Evolutionary conservation across 2,888 invertebrate genomes (phyloP).

Genomic region (Drosophila eohydei): DNA sequence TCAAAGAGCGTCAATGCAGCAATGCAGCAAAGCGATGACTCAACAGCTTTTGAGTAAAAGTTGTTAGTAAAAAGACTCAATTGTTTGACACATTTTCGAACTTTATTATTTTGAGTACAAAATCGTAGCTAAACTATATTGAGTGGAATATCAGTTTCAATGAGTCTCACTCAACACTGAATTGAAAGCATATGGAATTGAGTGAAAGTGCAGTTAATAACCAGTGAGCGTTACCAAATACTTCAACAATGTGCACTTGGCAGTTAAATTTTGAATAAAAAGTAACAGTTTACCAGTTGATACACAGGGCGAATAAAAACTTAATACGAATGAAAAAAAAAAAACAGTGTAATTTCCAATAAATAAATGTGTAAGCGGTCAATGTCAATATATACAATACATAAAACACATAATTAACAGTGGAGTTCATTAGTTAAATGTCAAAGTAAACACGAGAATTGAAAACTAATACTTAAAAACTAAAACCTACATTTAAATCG

Average conservation of each 20-base stretch:
- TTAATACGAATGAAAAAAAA: slow-evolving; percentile 5
- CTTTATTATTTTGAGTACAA: neutral
- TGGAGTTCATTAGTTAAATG: slow-evolving; percentile 56
- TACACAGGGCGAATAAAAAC: slow-evolving; percentile 20
- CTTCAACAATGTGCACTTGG: slow-evolving; percentile 8
- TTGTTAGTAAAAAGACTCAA: neutral
- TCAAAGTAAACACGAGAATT: slow-evolving; percentile 27
- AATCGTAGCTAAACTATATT: neutral
- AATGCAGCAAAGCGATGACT: neutral
- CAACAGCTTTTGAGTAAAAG: neutral
- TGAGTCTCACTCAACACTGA: neutral
- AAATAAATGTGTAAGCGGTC: slow-evolving; percentile 31
- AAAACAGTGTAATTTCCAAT: slow-evolving; percentile 31
- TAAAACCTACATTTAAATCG: slow-evolving; percentile 51
- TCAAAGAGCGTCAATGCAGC: too few species aligned
- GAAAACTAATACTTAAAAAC: slow-evolving; percentile 13
- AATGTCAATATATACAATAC: slow-evolving; percentile 36
- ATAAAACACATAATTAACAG: slow-evolving; percentile 31
- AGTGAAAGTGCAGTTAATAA: neutral
- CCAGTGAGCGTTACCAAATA: neutral
- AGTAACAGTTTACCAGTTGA: neutral
- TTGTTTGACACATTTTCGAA: too few species aligned
- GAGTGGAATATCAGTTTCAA: neutral
- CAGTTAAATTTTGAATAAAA: slow-evolving; percentile 10
- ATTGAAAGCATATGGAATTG: neutral